phyloP scores from a whole-genome alignment of 1,140 invertebrate species.

The Drosophila ironensis region DNA sequence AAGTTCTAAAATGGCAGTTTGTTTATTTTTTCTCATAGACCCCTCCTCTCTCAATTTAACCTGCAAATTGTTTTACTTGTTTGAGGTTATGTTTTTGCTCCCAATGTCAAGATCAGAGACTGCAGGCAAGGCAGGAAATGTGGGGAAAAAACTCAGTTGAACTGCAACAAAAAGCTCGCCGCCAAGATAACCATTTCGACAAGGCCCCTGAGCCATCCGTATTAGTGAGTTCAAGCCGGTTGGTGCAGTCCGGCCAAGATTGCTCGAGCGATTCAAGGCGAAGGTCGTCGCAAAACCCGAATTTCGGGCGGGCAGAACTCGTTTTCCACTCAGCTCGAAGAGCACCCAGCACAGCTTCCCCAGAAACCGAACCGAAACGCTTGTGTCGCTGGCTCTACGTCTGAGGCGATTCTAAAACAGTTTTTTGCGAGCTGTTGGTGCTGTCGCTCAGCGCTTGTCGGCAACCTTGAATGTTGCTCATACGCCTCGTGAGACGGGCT shows the following conservation, averaged over 20 bases:
- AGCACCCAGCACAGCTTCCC: constrained; percentile 66
- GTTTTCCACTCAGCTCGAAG: constrained; percentile 20
- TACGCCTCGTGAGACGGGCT: constrained; percentile 48
- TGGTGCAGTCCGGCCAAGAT: constrained; percentile 29
- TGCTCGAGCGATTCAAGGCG: constrained; percentile 43
- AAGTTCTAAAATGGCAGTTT: background rate
- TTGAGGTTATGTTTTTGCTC: background rate
- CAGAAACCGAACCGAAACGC: background rate
- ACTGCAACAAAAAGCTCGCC: background rate
- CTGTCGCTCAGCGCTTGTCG: background rate
- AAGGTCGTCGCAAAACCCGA: constrained; percentile 35
- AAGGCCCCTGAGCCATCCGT: constrained; percentile 25
- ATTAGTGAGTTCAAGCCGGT: constrained; percentile 14
- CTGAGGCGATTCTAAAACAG: constrained; percentile 38
- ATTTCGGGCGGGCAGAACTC: constrained; percentile 17
- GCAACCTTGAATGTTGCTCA: constrained; percentile 58
- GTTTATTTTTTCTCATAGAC: background rate
- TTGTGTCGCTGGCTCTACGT: no score
- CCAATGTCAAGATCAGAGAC: constrained; percentile 12
- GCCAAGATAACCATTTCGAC: constrained; percentile 12
- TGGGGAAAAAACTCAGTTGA: background rate
- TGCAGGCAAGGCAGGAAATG: constrained; percentile 14
- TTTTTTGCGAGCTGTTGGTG: constrained; percentile 36
- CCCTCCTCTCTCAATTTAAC: no score
- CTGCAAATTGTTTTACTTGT: background rate